A percentile compares a stretch with the other conserved stretches of the same genome.
These are phyloP conservation scores for Paedocypris micromegethes DNA, from an alignment of 2,797 vertebrate species.

Conservation along the genomic window DNA sequence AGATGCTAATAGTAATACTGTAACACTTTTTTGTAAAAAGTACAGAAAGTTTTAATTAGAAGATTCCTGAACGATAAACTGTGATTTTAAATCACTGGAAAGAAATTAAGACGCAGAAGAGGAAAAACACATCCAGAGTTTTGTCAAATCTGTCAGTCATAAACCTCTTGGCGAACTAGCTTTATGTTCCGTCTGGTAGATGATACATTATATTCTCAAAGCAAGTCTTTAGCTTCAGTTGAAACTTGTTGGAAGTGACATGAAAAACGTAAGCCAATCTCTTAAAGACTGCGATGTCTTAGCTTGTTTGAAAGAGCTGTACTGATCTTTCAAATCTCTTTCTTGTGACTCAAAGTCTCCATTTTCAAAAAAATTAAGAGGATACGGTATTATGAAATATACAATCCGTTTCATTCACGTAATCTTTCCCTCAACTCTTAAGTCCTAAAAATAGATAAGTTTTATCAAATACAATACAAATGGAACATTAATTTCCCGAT, in stretches of 20 bases:
- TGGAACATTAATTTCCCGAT: too few species aligned
- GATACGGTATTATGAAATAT: not conserved
- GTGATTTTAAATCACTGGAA: not conserved
- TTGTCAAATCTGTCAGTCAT: not conserved
- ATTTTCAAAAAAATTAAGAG: constrained; percentile 11
- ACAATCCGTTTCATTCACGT: not conserved
- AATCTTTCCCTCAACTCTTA: too few species aligned
- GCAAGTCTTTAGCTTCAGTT: constrained; percentile 4
- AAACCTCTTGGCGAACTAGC: not conserved
- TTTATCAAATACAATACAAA: too few species aligned
- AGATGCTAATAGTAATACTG: too few species aligned
- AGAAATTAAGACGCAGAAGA: not conserved
- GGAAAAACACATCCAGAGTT: not conserved
- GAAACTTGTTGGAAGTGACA: constrained; percentile 33
- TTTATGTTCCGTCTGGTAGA: constrained; percentile 5
- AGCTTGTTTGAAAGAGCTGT: constrained; percentile 16
- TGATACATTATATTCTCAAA: constrained; percentile 24
- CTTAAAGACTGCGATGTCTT: constrained; percentile 18
- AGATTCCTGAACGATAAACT: too few species aligned
- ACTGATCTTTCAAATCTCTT: not conserved
- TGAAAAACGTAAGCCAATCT: constrained; percentile 10
- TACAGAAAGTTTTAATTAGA: too few species aligned
- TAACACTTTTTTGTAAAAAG: too few species aligned
- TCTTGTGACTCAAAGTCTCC: constrained; percentile 18
- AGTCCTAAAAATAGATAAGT: too few species aligned